Conservation (phyloP, 1,140 invertebrate genomes). For the Neotoxoptera formosana region DNA sequence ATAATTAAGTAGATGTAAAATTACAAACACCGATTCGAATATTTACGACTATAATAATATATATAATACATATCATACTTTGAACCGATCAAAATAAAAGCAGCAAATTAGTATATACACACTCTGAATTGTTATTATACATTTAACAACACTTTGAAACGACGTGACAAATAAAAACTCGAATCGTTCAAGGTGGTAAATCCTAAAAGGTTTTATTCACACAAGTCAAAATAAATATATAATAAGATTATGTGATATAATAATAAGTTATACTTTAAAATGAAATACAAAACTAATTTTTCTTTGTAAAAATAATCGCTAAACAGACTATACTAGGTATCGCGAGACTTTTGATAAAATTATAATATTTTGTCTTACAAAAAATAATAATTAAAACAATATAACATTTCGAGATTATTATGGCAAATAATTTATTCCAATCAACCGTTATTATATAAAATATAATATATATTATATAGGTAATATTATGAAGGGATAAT, state of each 20-base stretch:
- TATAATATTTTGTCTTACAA: background rate
- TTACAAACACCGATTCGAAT: background rate
- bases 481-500: background rate
- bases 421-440: background rate
- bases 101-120: background rate
- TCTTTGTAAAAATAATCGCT: background rate
- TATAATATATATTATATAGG: background rate
- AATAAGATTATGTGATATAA: background rate
- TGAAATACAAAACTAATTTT: background rate
- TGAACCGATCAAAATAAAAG: background rate
- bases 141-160: background rate
- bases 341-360: background rate
- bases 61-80: background rate
- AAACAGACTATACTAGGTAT: background rate
- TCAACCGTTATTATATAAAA: background rate
- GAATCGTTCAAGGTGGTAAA: background rate
- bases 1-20: background rate
- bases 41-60: background rate
- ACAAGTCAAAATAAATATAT: conserved; percentile 32
- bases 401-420: background rate
- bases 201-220: background rate
- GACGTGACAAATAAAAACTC: conserved; percentile 13
- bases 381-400: background rate
- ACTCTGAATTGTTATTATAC: background rate
- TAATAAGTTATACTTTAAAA: background rate